A percentile compares a stretch with the other conserved stretches of the same genome.
phyloP scores from a whole-genome alignment of 2,797 vertebrate species.

The Sciurus carolinensis region DNA sequence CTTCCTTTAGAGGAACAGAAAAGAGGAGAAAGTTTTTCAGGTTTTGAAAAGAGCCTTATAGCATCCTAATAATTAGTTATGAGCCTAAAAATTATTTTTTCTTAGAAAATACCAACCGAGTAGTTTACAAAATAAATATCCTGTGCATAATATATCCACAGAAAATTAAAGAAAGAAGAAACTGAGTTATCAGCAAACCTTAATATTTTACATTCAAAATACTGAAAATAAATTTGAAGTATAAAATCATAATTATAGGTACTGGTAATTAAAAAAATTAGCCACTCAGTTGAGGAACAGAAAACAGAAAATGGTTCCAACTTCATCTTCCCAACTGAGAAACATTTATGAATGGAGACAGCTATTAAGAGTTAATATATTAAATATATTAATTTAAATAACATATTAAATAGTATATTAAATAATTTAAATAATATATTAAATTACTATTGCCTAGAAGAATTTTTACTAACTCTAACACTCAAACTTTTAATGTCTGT shows the following conservation, averaged over 20 bases:
- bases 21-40: constrained; percentile 28
- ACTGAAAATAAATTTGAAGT: constrained; percentile 35
- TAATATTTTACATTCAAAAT: constrained; percentile 66
- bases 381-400: not conserved
- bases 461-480: constrained; percentile 41
- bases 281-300: not conserved
- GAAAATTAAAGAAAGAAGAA: constrained; percentile 62
- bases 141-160: not conserved
- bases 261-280: constrained; percentile 51
- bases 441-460: not conserved
- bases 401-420: too few species aligned
- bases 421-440: not conserved
- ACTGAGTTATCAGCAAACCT: not conserved
- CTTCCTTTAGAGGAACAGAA: constrained; percentile 60
- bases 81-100: constrained; percentile 64
- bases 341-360: constrained; percentile 17
- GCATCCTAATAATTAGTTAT: constrained; percentile 33
- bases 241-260: constrained; percentile 35
- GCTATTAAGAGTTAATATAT: not conserved
- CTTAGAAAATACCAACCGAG: constrained; percentile 23
- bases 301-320: constrained; percentile 66
- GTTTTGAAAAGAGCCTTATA: constrained; percentile 43
- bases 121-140: constrained; percentile 17
- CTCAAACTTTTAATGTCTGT: not conserved
- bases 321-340: constrained; percentile 12